Evolutionary conservation across 2,888 invertebrate species (phyloP), one percentile per base, ranked within the genome.

Genomic region (Diadromus collaris): DNA sequence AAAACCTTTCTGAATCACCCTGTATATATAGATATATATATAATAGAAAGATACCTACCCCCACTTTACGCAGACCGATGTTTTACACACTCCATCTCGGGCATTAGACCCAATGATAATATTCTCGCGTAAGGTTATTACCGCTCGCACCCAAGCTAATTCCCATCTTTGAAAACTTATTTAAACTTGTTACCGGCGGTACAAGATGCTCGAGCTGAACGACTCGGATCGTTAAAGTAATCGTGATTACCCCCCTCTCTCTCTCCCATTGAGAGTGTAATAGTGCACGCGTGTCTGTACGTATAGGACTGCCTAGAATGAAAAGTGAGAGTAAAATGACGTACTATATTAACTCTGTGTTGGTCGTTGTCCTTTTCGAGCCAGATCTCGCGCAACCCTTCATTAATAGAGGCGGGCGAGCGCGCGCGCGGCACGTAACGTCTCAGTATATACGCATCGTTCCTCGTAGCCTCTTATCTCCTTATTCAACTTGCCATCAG

Each of bases 161-260:
- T 67, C 38, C 60, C 58, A 70, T 76, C 54, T 68, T 76, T 46
- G 70, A 69, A 72, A 71, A 70, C 54, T 65, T 77, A 72, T 73
- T 81, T 46, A 60, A 76, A 41, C 73, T 76, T 73, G 44, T 79
- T 73, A 44, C 51, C 54, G 56, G 48, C 34, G 4, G 65, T 65
- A 61, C 27, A 60, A 24, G 41, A 65, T 64, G 60, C 21, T 60
- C 54, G 16, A 54, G 76, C 32, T 41, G 65, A 72, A 76, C 68
- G 61, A 60, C 71, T 61, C 60, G 27, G 38, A 60, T 80, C 76
- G 76, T 80, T 80, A 77, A 80, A 74, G 70, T 63, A 63, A 77
- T 80, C 74, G 61, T 64, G 54, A 74, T 74, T 74, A 77, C 74
- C 51, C 70, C 64, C 44, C 13, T 13, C 0, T 13, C 38, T 13